Percentiles rank a stretch among this genome's conserved stretches.
Conservation (phyloP, 2,797 vertebrate species). For the Lateolabrax maculatus region DNA sequence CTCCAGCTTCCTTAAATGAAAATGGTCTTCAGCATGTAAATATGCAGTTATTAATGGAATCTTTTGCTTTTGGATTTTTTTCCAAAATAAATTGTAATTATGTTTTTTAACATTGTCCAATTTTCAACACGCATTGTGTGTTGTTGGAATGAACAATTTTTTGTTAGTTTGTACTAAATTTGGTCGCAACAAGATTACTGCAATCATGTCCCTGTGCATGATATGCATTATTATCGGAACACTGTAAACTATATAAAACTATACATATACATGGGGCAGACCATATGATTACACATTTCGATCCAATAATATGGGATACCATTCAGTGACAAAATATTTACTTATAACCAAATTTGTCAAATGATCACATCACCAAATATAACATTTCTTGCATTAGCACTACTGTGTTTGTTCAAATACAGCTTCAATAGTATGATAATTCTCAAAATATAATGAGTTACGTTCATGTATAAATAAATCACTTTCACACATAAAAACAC, state of each 20-base stretch:
- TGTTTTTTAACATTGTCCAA: background rate
- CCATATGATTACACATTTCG: background rate
- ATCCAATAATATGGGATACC: background rate
- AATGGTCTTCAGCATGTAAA: background rate
- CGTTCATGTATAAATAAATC: background rate
- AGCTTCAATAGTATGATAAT: background rate
- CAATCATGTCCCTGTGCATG: background rate
- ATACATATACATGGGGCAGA: background rate
- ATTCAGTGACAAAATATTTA: background rate
- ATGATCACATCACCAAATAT: background rate
- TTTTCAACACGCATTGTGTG: no score
- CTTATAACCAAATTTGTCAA: background rate
- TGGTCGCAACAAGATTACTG: background rate
- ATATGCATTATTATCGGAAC: background rate
- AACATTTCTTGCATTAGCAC: background rate
- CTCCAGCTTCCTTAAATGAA: background rate
- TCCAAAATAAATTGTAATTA: background rate
- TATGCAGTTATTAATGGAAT: background rate
- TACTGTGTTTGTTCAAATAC: background rate
- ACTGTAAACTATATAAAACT: background rate
- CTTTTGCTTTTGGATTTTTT: background rate
- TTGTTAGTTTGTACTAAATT: background rate
- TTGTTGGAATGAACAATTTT: no score
- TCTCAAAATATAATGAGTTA: background rate
- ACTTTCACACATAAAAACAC: slow-evolving; percentile 29